Conservation (phyloP, 2,113 vertebrate species). For the Scomber colias region DNA sequence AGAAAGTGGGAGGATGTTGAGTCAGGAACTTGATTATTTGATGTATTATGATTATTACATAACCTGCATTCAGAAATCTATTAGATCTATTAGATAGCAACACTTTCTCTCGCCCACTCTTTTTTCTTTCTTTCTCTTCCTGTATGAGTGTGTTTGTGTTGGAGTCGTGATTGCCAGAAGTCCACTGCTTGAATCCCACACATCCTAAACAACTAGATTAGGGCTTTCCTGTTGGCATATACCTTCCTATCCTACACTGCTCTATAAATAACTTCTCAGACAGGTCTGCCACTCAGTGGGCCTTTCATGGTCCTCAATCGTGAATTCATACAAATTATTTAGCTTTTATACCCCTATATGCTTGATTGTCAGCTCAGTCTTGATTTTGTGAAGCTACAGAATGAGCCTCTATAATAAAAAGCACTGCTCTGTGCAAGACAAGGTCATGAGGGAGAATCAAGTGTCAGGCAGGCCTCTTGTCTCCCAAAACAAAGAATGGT, state of each 20-base stretch:
- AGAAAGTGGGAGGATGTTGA: constrained; percentile 60
- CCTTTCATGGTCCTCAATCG: neutral
- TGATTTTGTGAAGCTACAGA: neutral
- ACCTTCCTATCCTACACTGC: constrained; percentile 29
- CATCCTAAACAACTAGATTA: constrained; percentile 11
- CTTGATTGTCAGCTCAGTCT: neutral
- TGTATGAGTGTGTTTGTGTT: neutral
- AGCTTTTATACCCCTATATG: neutral
- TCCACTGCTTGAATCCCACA: constrained; percentile 47
- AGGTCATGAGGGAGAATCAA: neutral
- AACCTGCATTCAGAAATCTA: constrained; percentile 43
- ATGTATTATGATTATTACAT: constrained; percentile 50
- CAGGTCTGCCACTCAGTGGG: neutral
- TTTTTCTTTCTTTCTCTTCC: constrained; percentile 10
- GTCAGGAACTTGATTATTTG: constrained; percentile 49
- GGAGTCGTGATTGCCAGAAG: constrained; percentile 41
- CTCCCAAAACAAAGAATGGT: neutral
- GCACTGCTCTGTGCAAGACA: no score
- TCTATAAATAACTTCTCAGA: constrained; percentile 20
- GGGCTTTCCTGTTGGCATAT: constrained; percentile 31
- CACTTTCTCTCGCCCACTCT: constrained; percentile 37
- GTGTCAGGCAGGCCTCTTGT: neutral
- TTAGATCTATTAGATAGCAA: constrained; percentile 33
- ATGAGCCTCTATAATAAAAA: neutral
- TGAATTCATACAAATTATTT: neutral